phyloP scores from a whole-genome alignment of 2,888 invertebrate species.

The Chrysotoxum bicinctum region DNA sequence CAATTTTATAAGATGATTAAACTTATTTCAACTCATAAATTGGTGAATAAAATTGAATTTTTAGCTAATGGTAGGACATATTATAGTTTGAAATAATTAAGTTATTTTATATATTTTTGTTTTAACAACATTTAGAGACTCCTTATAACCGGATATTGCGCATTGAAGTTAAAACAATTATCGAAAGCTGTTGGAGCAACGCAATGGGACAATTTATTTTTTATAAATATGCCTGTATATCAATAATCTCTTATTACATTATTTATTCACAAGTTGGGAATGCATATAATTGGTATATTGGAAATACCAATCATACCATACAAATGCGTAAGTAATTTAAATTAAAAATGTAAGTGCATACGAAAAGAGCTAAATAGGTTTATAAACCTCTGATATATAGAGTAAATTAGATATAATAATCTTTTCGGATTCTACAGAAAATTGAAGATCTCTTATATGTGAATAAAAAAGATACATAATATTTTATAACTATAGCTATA shows the following conservation, averaged over 20 bases:
- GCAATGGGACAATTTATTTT: conserved; percentile 75
- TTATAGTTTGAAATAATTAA: not conserved
- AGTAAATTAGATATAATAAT: too few relatives aligned
- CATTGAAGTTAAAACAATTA: conserved; percentile 70
- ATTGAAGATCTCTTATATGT: too few relatives aligned
- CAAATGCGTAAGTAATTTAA: conserved; percentile 74
- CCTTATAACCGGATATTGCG: conserved; percentile 71
- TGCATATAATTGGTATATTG: conserved; percentile 71
- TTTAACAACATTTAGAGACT: conserved; percentile 73
- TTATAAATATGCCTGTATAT: conserved; percentile 73
- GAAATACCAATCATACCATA: conserved; percentile 71
- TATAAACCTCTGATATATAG: too few relatives aligned
- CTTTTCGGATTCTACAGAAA: too few relatives aligned
- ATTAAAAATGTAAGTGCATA: too few relatives aligned
- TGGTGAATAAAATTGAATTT: conserved; percentile 30
- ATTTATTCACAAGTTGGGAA: conserved; percentile 73
- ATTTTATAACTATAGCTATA: too few relatives aligned
- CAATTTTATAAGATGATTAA: conserved; percentile 13
- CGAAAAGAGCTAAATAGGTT: too few relatives aligned
- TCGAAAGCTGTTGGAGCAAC: conserved; percentile 75
- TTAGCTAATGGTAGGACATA: conserved; percentile 14
- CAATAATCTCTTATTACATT: conserved; percentile 74
- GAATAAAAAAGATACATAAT: too few relatives aligned
- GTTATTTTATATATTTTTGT: not conserved
- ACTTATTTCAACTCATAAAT: conserved; percentile 9